Percentiles rank a stretch among this genome's conserved stretches.
phyloP scores from a whole-genome alignment of 2,888 invertebrate genomes.

The Athetis lepigone region DNA sequence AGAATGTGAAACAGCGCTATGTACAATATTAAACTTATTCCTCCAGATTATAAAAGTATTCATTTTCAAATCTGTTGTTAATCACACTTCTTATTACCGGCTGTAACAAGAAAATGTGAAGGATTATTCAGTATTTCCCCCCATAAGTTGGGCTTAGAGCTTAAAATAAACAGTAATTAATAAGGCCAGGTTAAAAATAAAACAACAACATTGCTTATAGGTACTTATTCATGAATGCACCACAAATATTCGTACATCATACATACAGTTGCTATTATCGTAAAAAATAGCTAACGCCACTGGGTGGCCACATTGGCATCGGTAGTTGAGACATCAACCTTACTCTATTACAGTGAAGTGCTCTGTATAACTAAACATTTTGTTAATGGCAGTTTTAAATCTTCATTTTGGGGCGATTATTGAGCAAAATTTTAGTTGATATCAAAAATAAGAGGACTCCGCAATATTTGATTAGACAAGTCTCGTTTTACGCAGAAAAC shows the following conservation, averaged over 20 bases:
- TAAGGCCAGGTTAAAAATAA: constrained; percentile 65
- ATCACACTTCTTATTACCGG: too few relatives aligned
- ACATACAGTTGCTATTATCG: constrained; percentile 69
- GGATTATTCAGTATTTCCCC: too few relatives aligned
- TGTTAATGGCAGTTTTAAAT: constrained; percentile 54
- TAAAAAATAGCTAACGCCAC: constrained; percentile 71
- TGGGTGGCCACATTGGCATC: constrained; percentile 56
- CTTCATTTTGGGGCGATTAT: not conserved
- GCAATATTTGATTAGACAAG: not conserved
- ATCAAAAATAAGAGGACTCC: not conserved
- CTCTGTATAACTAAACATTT: constrained; percentile 28
- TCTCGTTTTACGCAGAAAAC: too few relatives aligned
- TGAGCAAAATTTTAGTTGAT: constrained; percentile 17
- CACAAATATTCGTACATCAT: constrained; percentile 72
- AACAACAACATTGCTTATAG: constrained; percentile 69
- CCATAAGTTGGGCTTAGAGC: too few relatives aligned
- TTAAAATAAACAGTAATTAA: too few relatives aligned
- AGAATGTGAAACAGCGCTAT: too few relatives aligned
- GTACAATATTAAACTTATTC: too few relatives aligned
- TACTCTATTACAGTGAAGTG: constrained; percentile 49
- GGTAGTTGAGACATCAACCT: constrained; percentile 46
- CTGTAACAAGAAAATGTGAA: too few relatives aligned
- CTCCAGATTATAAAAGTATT: too few relatives aligned
- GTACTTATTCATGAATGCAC: constrained; percentile 79
- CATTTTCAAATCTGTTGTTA: too few relatives aligned